Percentiles rank a stretch among this genome's conserved stretches.
These are phyloP conservation scores for Drosophila hamatofila DNA, from an alignment of 2,888 invertebrate species.

Conservation along the genomic window DNA sequence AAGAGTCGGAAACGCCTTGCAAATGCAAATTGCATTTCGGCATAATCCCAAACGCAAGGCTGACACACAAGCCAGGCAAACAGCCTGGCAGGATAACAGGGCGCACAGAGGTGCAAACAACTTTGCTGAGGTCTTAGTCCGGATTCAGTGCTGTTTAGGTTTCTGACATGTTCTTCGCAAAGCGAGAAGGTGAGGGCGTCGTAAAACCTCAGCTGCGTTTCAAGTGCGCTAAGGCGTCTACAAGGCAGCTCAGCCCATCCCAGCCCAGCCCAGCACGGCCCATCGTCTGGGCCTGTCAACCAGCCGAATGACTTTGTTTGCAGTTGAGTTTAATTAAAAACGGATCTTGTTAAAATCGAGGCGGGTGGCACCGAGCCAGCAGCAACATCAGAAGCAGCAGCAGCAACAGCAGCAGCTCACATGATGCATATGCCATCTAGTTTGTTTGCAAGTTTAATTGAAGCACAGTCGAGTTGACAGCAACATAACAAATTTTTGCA, in stretches of 20 bases:
- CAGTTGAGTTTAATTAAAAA: conserved; percentile 78
- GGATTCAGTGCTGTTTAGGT: conserved; percentile 23
- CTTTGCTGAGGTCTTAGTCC: conserved; percentile 38
- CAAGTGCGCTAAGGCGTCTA: conserved; percentile 46
- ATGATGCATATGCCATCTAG: conserved; percentile 44
- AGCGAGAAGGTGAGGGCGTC: background rate
- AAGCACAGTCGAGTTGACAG: conserved; percentile 65
- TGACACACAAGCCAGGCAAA: conserved; percentile 27
- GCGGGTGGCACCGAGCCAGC: conserved; percentile 15
- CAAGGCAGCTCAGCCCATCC: conserved; percentile 8
- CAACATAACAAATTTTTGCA: conserved; percentile 48
- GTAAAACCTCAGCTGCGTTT: conserved; percentile 60
- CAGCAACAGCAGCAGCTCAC: conserved; percentile 21
- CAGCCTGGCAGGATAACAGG: conserved; percentile 41
- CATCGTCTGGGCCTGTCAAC: conserved; percentile 31
- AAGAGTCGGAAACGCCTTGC: conserved; percentile 54
- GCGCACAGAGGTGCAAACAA: conserved; percentile 67
- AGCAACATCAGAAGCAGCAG: background rate
- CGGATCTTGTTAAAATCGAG: conserved; percentile 68
- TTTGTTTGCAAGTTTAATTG: conserved; percentile 75
- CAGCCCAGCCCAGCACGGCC: background rate
- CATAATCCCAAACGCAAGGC: conserved; percentile 73
- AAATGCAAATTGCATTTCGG: conserved; percentile 81
- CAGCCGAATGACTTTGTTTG: conserved; percentile 72
- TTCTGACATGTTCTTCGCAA: conserved; percentile 2